Percentiles rank a stretch among this genome's conserved stretches.
Evolutionary conservation across 2,113 vertebrate genomes (phyloP).

Genomic region (Pteropus alecto): DNA sequence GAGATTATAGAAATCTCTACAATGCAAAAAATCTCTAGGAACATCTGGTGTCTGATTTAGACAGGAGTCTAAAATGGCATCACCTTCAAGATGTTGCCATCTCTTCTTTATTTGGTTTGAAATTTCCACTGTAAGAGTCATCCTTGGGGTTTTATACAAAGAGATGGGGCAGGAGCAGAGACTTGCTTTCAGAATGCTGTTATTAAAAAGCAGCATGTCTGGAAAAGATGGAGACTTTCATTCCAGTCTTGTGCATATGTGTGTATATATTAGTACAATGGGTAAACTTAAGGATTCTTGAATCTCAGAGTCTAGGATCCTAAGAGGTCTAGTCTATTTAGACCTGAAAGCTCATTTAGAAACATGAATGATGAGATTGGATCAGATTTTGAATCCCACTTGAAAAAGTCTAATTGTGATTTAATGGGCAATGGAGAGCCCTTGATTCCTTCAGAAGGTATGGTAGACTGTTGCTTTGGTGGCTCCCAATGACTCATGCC

Average conservation of each 20-base stretch:
- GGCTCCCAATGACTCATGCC: not conserved
- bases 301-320: not conserved
- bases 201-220: not conserved
- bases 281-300: not conserved
- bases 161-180: fast-evolving
- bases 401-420: not conserved
- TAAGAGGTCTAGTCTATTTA: not conserved
- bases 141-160: not conserved
- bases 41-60: not conserved
- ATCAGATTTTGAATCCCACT: not conserved
- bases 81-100: not conserved
- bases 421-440: not conserved
- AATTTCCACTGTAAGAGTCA: not conserved
- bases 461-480: not conserved
- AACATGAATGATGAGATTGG: not conserved
- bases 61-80: not conserved
- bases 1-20: no score
- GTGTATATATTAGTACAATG: no score
- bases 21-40: not conserved
- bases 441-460: not conserved
- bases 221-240: not conserved
- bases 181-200: not conserved
- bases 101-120: not conserved
- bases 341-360: not conserved
- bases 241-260: not conserved